phyloP scores from a whole-genome alignment of 2,113 vertebrate species.

The Petaurus breviceps region DNA sequence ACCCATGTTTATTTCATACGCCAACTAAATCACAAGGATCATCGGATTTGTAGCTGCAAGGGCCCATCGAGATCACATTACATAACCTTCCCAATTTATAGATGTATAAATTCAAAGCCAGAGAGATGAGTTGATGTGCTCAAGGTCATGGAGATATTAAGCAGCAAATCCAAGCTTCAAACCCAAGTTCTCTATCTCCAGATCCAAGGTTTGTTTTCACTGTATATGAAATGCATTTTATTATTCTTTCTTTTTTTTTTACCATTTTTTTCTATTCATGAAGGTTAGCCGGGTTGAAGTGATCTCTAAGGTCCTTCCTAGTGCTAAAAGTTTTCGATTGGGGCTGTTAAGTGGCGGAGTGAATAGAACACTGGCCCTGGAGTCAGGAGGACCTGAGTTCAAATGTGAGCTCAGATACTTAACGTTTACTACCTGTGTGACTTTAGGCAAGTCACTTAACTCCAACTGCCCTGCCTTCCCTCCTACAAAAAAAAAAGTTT shows the following conservation, averaged over 20 bases:
- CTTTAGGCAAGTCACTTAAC: too few species aligned
- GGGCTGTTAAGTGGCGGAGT: too few species aligned
- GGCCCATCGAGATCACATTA: background rate
- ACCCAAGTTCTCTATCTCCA: background rate
- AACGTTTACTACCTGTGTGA: too few species aligned
- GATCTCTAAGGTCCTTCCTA: background rate
- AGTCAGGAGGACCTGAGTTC: too few species aligned
- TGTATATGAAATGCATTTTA: background rate
- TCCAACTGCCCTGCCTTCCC: too few species aligned
- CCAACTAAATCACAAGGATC: background rate
- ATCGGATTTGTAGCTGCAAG: background rate
- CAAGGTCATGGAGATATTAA: background rate
- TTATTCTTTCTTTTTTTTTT: background rate
- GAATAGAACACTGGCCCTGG: too few species aligned
- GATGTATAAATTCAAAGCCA: background rate
- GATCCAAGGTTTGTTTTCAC: background rate
- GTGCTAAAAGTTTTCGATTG: too few species aligned
- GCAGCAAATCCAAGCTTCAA: background rate
- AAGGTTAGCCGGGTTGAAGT: background rate
- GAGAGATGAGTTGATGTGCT: background rate
- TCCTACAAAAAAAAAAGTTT: background rate
- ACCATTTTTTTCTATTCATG: background rate
- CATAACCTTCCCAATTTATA: background rate
- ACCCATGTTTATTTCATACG: background rate
- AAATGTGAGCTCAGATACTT: too few species aligned